phyloP scores from a whole-genome alignment of 2,797 vertebrate species.

The Morelia viridis region DNA sequence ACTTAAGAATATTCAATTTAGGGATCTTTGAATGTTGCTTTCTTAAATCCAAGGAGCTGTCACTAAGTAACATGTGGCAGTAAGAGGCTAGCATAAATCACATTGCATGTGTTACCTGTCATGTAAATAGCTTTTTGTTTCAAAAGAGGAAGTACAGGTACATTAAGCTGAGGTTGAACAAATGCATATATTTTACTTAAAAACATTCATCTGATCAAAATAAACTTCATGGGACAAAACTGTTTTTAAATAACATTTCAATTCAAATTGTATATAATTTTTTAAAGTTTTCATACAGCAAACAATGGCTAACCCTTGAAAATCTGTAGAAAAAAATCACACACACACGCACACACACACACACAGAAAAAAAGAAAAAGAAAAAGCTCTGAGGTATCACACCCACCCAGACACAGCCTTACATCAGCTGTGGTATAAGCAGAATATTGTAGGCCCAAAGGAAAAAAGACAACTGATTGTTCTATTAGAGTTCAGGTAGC shows the following conservation, averaged over 20 bases:
- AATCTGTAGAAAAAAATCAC: conserved; percentile 80
- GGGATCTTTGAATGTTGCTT: conserved; percentile 40
- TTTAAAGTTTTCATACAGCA: conserved; percentile 80
- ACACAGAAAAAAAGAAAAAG: conserved; percentile 58
- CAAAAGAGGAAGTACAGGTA: conserved; percentile 76
- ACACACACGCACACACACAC: background rate
- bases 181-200: conserved; percentile 87
- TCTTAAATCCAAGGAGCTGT: conserved; percentile 45
- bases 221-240: conserved; percentile 84
- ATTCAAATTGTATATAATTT: conserved; percentile 83
- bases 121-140: conserved; percentile 62
- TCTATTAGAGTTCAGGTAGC: conserved; percentile 79
- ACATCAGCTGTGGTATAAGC: conserved; percentile 78
- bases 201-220: conserved; percentile 86
- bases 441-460: conserved; percentile 78
- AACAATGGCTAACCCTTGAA: conserved; percentile 82
- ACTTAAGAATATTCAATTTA: conserved; percentile 32
- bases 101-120: conserved; percentile 62
- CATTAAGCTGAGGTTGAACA: conserved; percentile 79
- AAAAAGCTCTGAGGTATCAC: conserved; percentile 76
- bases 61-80: conserved; percentile 35
- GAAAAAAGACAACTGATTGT: conserved; percentile 75
- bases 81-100: conserved; percentile 58
- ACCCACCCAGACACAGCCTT: conserved; percentile 61
- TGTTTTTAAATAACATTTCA: conserved; percentile 84